Conservation (phyloP, 1,140 invertebrate genomes). For the Diprion similis region DNA sequence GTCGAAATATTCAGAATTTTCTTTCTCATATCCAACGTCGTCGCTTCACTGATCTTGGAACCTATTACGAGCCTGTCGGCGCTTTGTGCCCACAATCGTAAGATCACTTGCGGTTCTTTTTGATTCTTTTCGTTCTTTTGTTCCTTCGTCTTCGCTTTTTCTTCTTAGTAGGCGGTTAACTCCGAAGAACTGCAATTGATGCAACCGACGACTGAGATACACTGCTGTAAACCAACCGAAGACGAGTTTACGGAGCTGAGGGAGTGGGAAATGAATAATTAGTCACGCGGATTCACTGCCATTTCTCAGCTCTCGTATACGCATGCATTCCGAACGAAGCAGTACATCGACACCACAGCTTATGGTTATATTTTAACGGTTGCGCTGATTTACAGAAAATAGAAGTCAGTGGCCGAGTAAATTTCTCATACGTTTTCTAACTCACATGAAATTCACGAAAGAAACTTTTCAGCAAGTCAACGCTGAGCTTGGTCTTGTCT, state of each 20-base stretch:
- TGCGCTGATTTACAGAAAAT: no score
- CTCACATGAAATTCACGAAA: no score
- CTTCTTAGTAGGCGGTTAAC: neutral
- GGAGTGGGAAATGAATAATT: neutral
- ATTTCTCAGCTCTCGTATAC: neutral
- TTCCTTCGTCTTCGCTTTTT: no score
- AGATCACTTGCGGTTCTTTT: neutral
- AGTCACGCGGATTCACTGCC: constrained; percentile 4
- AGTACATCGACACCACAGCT: neutral
- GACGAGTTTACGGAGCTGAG: neutral
- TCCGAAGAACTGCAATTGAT: neutral
- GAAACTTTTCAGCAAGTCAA: no score
- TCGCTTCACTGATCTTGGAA: neutral
- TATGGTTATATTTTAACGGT: no score
- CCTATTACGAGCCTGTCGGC: neutral
- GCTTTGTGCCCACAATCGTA: constrained; percentile 7
- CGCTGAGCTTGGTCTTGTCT: no score
- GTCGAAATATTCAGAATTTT: neutral
- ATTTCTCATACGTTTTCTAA: no score
- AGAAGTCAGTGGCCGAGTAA: no score
- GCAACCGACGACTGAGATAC: neutral
- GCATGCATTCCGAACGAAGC: neutral
- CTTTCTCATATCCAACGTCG: neutral
- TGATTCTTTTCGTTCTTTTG: neutral
- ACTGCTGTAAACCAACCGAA: neutral